Percentiles rank a stretch among this genome's conserved stretches.
These are phyloP conservation scores for Phorcus lineatus DNA, from an alignment of 2,888 invertebrate genomes.

Conservation along the genomic window DNA sequence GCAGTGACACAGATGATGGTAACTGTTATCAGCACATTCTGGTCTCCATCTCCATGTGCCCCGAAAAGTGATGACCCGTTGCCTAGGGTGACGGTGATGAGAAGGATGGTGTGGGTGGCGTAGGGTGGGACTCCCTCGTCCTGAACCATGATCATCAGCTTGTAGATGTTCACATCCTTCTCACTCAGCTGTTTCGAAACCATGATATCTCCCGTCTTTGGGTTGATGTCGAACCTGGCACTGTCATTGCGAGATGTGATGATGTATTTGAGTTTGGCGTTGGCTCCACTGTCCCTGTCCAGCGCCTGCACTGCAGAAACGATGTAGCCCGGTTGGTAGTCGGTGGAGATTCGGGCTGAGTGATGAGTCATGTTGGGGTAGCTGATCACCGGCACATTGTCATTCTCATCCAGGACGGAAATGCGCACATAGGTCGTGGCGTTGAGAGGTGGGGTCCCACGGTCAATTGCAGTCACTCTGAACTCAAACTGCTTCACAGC, in stretches of 20 bases:
- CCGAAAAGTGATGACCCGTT: conserved; percentile 35
- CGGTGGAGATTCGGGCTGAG: conserved; percentile 47
- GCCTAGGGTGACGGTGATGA: conserved; percentile 35
- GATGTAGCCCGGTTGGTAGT: conserved; percentile 42
- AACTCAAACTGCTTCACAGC: conserved; percentile 53
- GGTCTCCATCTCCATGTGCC: conserved; percentile 21
- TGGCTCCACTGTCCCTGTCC: conserved; percentile 56
- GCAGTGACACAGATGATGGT: conserved; percentile 64
- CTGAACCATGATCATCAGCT: conserved; percentile 39
- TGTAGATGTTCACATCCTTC: conserved; percentile 38
- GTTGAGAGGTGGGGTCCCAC: conserved; percentile 56
- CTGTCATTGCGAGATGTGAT: conserved; percentile 48
- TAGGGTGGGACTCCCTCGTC: conserved; percentile 42
- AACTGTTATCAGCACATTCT: conserved; percentile 54
- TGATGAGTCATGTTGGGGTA: conserved; percentile 60
- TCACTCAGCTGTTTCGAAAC: conserved; percentile 7
- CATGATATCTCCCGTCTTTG: conserved; percentile 46
- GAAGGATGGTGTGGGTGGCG: conserved; percentile 35
- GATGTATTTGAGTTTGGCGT: conserved; percentile 48
- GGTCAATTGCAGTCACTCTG: conserved; percentile 61
- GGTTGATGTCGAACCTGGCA: conserved; percentile 47
- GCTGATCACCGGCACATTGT: conserved; percentile 60
- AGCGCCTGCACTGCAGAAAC: conserved; percentile 48
- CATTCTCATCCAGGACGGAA: conserved; percentile 55
- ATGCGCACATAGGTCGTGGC: conserved; percentile 46